Evolutionary conservation across 2,888 invertebrate species (phyloP).

Genomic region (Leucophenga montana): DNA sequence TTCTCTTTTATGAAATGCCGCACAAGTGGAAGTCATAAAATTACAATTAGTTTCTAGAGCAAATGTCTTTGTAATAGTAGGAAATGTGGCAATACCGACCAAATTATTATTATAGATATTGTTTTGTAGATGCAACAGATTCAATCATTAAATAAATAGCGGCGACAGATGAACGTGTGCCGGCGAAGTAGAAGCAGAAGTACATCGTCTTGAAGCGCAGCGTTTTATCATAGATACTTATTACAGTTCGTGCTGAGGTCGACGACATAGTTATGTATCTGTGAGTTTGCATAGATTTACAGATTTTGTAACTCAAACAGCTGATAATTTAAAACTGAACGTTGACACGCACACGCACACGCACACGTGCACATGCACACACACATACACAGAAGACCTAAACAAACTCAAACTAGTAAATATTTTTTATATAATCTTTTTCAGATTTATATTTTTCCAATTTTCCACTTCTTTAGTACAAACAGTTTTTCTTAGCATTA

Average conservation of each 20-base stretch:
- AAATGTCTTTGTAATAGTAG: background rate
- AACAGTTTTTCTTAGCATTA: too few relatives aligned
- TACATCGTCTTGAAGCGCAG: too few relatives aligned
- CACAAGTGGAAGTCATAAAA: constrained; percentile 2
- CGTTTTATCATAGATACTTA: too few relatives aligned
- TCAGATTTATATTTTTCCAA: background rate
- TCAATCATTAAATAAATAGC: constrained; percentile 4
- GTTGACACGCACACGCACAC: too few relatives aligned
- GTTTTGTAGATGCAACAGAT: background rate
- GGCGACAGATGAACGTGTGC: background rate
- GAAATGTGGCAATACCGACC: background rate
- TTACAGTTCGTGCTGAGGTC: background rate
- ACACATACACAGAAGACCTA: background rate
- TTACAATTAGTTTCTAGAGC: constrained; percentile 2
- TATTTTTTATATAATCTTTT: background rate
- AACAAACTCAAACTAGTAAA: background rate
- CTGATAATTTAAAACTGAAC: too few relatives aligned
- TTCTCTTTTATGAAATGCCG: constrained; percentile 5
- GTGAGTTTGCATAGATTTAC: background rate
- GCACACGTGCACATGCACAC: too few relatives aligned
- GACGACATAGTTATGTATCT: background rate
- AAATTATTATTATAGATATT: background rate
- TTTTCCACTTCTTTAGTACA: background rate
- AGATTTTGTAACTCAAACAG: background rate
- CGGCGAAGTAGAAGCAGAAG: background rate